Percentiles rank a stretch among this genome's conserved stretches.
phyloP scores from a whole-genome alignment of 2,797 vertebrate species.

The Telmatherina bonti region DNA sequence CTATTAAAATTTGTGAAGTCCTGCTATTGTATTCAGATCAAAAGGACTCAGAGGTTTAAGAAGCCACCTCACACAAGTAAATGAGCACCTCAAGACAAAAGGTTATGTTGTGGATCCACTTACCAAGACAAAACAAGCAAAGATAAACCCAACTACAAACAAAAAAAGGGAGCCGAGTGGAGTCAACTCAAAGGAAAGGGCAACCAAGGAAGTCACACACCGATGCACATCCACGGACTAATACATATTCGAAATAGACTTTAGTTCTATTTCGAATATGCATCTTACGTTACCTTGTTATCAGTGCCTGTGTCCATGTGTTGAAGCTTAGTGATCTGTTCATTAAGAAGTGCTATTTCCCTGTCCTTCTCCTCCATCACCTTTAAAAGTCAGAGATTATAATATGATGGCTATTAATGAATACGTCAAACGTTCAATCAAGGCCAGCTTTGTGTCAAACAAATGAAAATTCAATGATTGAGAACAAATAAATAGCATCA shows the following conservation, averaged over 20 bases:
- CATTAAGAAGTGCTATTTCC: conserved; percentile 90
- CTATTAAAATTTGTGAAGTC: background rate
- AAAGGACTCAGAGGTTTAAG: conserved; percentile 67
- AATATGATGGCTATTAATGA: conserved; percentile 80
- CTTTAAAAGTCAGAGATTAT: conserved; percentile 88
- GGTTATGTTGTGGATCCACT: conserved; percentile 55
- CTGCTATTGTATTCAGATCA: no score
- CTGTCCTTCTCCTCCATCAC: conserved; percentile 92
- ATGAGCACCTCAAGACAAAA: conserved; percentile 63
- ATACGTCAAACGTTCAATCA: conserved; percentile 27
- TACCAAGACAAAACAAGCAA: conserved; percentile 62
- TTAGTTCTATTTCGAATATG: conserved; percentile 59
- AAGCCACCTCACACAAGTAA: conserved; percentile 60
- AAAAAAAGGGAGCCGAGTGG: conserved; percentile 23
- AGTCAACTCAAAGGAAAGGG: conserved; percentile 44
- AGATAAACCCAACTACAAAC: conserved; percentile 32
- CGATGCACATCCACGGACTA: conserved; percentile 63
- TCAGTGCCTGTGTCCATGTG: conserved; percentile 86
- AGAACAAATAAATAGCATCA: conserved; percentile 13
- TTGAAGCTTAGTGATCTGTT: conserved; percentile 90
- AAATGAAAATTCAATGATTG: conserved; percentile 12
- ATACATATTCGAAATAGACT: conserved; percentile 70
- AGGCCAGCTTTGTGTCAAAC: conserved; percentile 14
- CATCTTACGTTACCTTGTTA: conserved; percentile 88
- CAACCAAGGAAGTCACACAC: conserved; percentile 62